Base-by-base conservation (phyloP, 2,113 vertebrate genomes). In the Synchiropus splendidus region DNA sequence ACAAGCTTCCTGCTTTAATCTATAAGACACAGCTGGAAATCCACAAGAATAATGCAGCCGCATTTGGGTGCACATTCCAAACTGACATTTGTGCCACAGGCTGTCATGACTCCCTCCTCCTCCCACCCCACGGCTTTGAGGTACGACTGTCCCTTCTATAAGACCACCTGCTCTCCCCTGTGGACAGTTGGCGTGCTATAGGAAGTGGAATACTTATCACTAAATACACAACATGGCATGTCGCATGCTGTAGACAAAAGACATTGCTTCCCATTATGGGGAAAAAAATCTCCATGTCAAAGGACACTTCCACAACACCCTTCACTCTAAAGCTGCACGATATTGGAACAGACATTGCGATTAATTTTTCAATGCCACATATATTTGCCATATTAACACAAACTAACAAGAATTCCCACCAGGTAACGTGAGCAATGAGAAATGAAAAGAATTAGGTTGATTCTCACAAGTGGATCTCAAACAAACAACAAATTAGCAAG, bases 161-260 rank as follows among this genome's bases (percentile, higher is more conserved):
- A 47, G 51, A 47, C 47, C 56, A 55, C 56, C 56, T 60, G 62
- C 51, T 55, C 34, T 39, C 31, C 36, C 36, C 16, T 32, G 51
- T 43, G 10, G 31, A 50, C 51, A 36, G 42, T 47, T 54, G 50
- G 16, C 35, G 17, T 8, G 36, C 35, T 42, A 16, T 17, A 39
- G 27, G 11, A 51, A 18, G 42, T 12, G 15, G 36, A 10, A 14
- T 13, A 16, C 30, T 14, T 39, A 21, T 16, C 51, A 30, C 32
- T 15, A 14, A 13, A 27, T 13, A 27, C 31, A 9, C 31, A 45
- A 4, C 9, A 21, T 27, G 21, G 21, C 21, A 27, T 4, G 21
- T 5, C 42, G 8, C 32, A 42, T 32, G 15, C 11, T 27, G 21
- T 5, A 27, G 21, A 27, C 30, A 18, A 3, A 12, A 18, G 13